phyloP scores from a whole-genome alignment of 2,888 invertebrate species.

The Eremobia ochroleuca region DNA sequence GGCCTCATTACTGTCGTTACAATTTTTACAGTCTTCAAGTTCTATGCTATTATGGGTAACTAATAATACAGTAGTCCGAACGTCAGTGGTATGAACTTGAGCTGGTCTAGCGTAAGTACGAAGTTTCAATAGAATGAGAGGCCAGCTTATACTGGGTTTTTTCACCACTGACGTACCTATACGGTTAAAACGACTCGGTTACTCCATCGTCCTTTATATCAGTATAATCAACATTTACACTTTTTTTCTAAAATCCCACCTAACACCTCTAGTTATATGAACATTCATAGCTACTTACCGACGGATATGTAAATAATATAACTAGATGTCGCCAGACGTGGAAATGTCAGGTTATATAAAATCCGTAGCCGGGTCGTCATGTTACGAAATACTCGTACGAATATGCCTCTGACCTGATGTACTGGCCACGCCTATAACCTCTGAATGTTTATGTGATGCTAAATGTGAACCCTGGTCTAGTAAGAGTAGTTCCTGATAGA shows the following conservation, averaged over 20 bases:
- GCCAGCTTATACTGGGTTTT: too few species aligned
- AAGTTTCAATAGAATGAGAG: neutral
- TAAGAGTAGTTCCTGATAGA: neutral
- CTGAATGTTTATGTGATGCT: conserved; percentile 34
- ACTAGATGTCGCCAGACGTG: conserved; percentile 70
- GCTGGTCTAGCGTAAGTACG: neutral
- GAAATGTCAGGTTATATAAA: conserved; percentile 79
- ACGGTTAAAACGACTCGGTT: neutral
- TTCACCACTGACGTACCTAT: neutral
- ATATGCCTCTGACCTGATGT: conserved; percentile 60
- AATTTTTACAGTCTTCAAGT: neutral
- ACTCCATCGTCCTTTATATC: neutral
- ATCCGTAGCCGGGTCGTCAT: conserved; percentile 51
- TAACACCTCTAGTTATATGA: conserved; percentile 1
- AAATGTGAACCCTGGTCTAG: conserved; percentile 31
- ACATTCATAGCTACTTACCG: conserved; percentile 9
- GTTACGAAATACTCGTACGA: conserved; percentile 68
- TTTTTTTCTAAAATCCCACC: neutral
- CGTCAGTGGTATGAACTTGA: neutral
- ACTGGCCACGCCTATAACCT: conserved; percentile 44
- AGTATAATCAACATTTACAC: neutral
- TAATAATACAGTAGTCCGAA: neutral
- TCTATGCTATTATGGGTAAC: neutral
- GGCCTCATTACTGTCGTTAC: neutral
- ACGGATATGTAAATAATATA: conserved; percentile 45